A percentile compares a stretch with the other conserved stretches of the same genome.
Conservation (phyloP, 1,140 invertebrate species). For the Drosophila pruinosa region DNA sequence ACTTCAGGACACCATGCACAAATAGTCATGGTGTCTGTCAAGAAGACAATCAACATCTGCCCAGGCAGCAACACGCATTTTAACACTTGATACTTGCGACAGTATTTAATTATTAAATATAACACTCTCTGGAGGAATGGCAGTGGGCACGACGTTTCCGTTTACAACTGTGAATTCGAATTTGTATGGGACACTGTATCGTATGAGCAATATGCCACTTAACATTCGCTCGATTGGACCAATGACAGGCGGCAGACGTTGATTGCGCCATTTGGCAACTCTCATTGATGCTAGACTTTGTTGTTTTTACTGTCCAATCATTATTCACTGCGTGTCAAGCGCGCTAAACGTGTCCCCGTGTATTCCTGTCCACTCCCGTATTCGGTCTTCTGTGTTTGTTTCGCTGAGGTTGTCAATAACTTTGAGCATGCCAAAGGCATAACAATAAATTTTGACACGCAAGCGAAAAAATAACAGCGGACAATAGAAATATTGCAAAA, state of each 20-base stretch:
- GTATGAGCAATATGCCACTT: conserved; percentile 78
- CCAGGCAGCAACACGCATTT: neutral
- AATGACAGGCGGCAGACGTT: conserved; percentile 64
- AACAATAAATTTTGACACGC: conserved; percentile 50
- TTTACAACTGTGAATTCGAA: neutral
- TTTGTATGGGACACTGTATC: conserved; percentile 52
- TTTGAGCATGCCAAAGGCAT: conserved; percentile 72
- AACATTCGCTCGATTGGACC: conserved; percentile 72
- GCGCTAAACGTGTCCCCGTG: conserved; percentile 65
- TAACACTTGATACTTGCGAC: conserved; percentile 51
- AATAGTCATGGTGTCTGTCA: conserved; percentile 15
- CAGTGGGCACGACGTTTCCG: neutral
- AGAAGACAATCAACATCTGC: conserved; percentile 16
- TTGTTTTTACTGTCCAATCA: conserved; percentile 61
- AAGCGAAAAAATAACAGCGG: conserved; percentile 19
- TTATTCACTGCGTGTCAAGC: conserved; percentile 81
- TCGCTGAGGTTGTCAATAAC: conserved; percentile 59
- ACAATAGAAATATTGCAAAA: conserved; percentile 38
- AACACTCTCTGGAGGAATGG: conserved; percentile 19
- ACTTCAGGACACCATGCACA: neutral
- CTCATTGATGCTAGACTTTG: neutral
- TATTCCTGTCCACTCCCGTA: neutral
- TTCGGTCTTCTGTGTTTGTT: conserved; percentile 3
- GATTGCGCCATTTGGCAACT: conserved; percentile 38
- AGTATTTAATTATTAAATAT: conserved; percentile 77